These are phyloP conservation scores for Amblyjoppa fuscipennis DNA, from an alignment of 2,888 invertebrate genomes.

Conservation along the genomic window DNA sequence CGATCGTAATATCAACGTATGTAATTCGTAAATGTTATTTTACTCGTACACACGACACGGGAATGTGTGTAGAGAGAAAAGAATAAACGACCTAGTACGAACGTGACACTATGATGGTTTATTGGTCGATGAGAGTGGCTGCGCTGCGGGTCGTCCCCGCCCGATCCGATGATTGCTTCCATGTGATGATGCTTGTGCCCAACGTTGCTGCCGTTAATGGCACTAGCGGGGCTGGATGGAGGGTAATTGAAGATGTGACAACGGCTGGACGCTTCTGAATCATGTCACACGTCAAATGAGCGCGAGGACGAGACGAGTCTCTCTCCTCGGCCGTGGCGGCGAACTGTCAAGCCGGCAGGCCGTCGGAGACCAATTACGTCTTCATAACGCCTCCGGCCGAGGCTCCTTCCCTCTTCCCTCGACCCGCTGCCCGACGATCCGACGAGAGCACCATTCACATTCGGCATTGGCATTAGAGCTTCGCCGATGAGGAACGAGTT, in stretches of 20 bases:
- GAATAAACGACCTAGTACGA: slow-evolving; percentile 21
- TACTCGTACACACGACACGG: neutral
- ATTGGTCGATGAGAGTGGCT: slow-evolving; percentile 41
- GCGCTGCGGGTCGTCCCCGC: slow-evolving; percentile 45
- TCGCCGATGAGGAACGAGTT: slow-evolving; percentile 40
- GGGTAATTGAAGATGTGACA: slow-evolving; percentile 84
- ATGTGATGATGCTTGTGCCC: slow-evolving; percentile 65
- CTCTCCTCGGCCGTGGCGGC: slow-evolving; percentile 49
- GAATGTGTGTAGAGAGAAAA: slow-evolving; percentile 7
- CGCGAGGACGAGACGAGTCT: slow-evolving; percentile 73
- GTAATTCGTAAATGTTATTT: slow-evolving; percentile 5
- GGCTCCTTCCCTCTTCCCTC: slow-evolving; percentile 40
- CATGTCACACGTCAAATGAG: slow-evolving; percentile 85
- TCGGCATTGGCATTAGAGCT: slow-evolving; percentile 53
- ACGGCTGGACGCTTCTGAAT: slow-evolving; percentile 84
- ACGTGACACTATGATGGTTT: slow-evolving; percentile 25
- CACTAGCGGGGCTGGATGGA: slow-evolving; percentile 68
- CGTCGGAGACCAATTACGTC: slow-evolving; percentile 81
- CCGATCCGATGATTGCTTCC: slow-evolving; percentile 76
- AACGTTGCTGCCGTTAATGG: slow-evolving; percentile 52
- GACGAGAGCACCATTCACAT: slow-evolving; percentile 28
- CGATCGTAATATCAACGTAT: neutral
- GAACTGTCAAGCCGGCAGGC: slow-evolving; percentile 79
- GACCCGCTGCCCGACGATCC: slow-evolving; percentile 19
- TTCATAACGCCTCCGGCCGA: slow-evolving; percentile 79